phyloP scores from a whole-genome alignment of 2,113 vertebrate genomes.

The Paratilapia polleni region DNA sequence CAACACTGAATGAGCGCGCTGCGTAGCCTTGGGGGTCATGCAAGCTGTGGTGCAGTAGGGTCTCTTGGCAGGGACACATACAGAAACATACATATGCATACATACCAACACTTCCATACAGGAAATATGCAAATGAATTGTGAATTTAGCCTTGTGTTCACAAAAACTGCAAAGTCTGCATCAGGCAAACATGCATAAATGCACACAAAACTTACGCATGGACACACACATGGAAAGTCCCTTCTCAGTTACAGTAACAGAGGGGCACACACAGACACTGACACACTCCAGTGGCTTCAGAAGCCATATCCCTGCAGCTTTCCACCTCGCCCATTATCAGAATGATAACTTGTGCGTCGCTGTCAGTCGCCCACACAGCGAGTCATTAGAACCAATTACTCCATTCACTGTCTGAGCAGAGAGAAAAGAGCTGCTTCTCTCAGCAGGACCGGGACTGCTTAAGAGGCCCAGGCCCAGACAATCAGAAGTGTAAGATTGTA shows the following conservation, averaged over 20 bases:
- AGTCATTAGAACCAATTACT: constrained; percentile 66
- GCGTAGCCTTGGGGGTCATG: constrained; percentile 61
- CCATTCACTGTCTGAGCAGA: constrained; percentile 32
- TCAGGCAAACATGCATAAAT: not conserved
- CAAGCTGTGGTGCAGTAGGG: constrained; percentile 25
- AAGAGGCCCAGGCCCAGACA: constrained; percentile 1
- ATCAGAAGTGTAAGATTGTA: not conserved
- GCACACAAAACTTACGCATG: constrained; percentile 15
- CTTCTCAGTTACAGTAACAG: not conserved
- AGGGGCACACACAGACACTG: not conserved
- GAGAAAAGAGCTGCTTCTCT: constrained; percentile 9
- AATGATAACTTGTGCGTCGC: constrained; percentile 43
- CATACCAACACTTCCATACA: not conserved
- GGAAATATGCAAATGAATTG: constrained; percentile 23
- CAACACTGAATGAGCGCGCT: constrained; percentile 47
- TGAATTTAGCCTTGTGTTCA: constrained; percentile 26
- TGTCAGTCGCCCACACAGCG: constrained; percentile 47
- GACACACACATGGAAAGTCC: constrained; percentile 13
- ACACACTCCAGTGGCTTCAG: constrained; percentile 15
- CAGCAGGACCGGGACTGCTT: constrained; percentile 10
- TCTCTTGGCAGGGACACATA: constrained; percentile 17
- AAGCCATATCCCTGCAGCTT: constrained; percentile 30
- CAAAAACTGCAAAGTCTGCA: constrained; percentile 17
- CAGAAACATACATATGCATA: constrained; percentile 17
- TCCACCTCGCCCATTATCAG: constrained; percentile 56